These are phyloP conservation scores for Margaritifera margaritifera DNA, from an alignment of 2,888 invertebrate species.

Conservation along the genomic window DNA sequence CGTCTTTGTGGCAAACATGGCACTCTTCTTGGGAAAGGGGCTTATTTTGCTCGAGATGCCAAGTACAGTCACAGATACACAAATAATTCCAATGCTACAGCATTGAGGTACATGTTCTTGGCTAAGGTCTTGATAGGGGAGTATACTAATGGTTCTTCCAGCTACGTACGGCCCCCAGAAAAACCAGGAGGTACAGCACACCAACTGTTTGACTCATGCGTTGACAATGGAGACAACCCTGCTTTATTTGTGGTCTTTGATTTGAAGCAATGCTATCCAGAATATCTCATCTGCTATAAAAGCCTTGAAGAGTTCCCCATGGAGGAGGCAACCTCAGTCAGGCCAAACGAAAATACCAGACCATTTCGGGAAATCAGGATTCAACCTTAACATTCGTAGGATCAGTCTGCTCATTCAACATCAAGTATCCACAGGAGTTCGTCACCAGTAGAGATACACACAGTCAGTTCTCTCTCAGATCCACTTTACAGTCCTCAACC, in stretches of 20 bases:
- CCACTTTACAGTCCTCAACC: too few relatives aligned
- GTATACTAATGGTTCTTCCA: conserved; percentile 34
- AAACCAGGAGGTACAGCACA: conserved; percentile 24
- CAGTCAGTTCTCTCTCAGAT: too few relatives aligned
- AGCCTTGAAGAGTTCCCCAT: too few relatives aligned
- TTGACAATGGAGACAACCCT: conserved; percentile 43
- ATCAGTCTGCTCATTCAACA: too few relatives aligned
- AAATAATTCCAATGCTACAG: not conserved
- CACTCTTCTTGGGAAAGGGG: conserved; percentile 53
- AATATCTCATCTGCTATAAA: conserved; percentile 49
- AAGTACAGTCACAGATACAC: conserved; percentile 46
- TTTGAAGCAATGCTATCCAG: conserved; percentile 57
- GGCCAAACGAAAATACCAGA: too few relatives aligned
- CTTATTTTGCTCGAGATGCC: conserved; percentile 48
- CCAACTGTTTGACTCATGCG: conserved; percentile 54
- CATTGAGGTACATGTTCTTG: conserved; percentile 47
- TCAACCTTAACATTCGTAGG: too few relatives aligned
- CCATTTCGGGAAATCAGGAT: too few relatives aligned
- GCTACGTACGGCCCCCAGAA: conserved; percentile 43
- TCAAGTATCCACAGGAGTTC: too few relatives aligned
- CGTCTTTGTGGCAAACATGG: conserved; percentile 52
- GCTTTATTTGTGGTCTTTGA: conserved; percentile 54
- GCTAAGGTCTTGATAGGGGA: conserved; percentile 55
- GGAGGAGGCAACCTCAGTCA: too few relatives aligned
- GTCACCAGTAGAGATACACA: too few relatives aligned